phyloP scores from a whole-genome alignment of 2,113 vertebrate genomes.

The Saccopteryx leptura region DNA sequence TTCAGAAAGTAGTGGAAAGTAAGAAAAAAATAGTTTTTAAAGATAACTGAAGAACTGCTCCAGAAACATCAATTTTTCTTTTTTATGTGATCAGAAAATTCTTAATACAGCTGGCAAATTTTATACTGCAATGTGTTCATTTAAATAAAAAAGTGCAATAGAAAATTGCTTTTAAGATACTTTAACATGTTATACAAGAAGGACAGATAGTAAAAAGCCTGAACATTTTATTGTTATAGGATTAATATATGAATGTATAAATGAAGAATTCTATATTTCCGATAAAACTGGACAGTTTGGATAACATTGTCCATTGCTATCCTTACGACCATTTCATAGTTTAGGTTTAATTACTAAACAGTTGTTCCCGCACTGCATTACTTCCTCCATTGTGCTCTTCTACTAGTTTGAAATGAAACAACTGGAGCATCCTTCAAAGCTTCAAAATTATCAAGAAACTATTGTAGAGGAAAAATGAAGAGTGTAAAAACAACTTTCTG shows the following conservation, averaged over 20 bases:
- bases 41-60: constrained; percentile 75
- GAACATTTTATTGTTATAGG: constrained; percentile 1
- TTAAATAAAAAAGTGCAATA: constrained; percentile 78
- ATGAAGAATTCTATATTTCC: neutral
- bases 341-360: constrained; percentile 57
- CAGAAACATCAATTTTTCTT: constrained; percentile 61
- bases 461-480: constrained; percentile 27
- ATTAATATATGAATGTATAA: neutral
- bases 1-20: constrained; percentile 58
- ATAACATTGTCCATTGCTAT: constrained; percentile 72
- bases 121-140: constrained; percentile 69
- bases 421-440: constrained; percentile 8
- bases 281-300: constrained; percentile 44
- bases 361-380: constrained; percentile 23
- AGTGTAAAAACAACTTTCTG: constrained; percentile 11
- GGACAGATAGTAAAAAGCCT: constrained; percentile 42
- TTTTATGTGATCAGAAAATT: constrained; percentile 77
- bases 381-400: constrained; percentile 60
- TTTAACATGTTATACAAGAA: constrained; percentile 68
- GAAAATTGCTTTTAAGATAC: constrained; percentile 84
- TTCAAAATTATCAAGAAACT: constrained; percentile 63
- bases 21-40: constrained; percentile 31
- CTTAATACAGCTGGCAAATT: constrained; percentile 70
- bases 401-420: constrained; percentile 58
- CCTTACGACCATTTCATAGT: constrained; percentile 72